phyloP scores from a whole-genome alignment of 2,113 vertebrate species.

The Leucopsar rothschildi region DNA sequence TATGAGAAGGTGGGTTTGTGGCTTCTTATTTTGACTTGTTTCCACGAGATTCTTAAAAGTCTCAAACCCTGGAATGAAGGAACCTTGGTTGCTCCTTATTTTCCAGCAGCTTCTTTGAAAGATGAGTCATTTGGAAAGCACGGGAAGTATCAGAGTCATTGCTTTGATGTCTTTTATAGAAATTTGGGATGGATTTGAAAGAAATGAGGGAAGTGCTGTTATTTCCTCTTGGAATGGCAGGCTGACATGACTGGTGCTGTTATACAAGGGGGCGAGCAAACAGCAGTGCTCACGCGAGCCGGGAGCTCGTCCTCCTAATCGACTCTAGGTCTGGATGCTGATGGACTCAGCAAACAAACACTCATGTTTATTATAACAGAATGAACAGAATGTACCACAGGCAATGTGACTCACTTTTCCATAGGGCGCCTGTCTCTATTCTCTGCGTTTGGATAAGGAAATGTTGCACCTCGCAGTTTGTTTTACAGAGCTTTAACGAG shows the following conservation, averaged over 20 bases:
- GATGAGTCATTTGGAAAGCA: conserved; percentile 3
- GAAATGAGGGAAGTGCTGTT: conserved; percentile 19
- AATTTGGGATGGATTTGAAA: conserved; percentile 40
- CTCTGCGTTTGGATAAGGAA: background rate
- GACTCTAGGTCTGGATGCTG: conserved; percentile 36
- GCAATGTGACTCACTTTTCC: conserved; percentile 64
- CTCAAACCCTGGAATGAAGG: background rate
- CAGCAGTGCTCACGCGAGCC: background rate
- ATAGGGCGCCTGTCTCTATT: conserved; percentile 45
- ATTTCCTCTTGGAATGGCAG: conserved; percentile 37
- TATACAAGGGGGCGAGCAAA: background rate
- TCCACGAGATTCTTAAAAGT: background rate
- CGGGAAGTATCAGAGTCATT: conserved; percentile 18
- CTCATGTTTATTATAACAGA: conserved; percentile 34
- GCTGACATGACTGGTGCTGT: conserved; percentile 18
- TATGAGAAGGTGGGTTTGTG: background rate
- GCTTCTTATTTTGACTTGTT: background rate
- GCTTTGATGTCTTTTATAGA: conserved; percentile 48
- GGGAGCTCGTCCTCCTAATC: background rate
- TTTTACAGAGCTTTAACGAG: background rate
- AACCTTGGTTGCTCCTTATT: background rate
- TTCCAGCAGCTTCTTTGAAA: conserved; percentile 26
- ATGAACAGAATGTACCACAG: conserved; percentile 68
- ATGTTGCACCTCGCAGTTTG: conserved; percentile 24
- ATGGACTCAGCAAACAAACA: conserved; percentile 54